Conservation (phyloP, 2,797 vertebrate genomes). For the Gambelia wislizenii region DNA sequence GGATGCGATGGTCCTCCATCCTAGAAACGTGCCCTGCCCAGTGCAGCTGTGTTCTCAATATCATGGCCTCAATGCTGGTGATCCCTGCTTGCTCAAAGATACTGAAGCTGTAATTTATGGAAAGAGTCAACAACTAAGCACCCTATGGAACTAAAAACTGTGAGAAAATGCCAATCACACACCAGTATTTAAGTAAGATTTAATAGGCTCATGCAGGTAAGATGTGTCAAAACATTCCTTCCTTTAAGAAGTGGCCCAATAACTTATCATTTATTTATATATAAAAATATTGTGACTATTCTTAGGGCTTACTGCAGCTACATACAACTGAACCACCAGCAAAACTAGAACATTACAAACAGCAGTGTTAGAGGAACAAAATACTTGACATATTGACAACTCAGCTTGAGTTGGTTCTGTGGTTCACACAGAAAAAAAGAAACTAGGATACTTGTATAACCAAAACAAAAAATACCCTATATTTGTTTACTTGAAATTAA, state of each 20-base stretch:
- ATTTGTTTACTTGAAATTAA: neutral
- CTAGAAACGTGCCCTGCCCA: too few species aligned
- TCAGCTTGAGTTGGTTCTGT: neutral
- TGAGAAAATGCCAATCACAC: neutral
- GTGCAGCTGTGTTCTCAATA: too few species aligned
- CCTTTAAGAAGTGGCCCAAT: neutral
- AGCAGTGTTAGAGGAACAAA: neutral
- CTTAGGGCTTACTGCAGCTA: neutral
- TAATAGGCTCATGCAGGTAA: neutral
- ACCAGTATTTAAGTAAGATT: neutral
- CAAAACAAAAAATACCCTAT: neutral
- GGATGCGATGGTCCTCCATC: too few species aligned
- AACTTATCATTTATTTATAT: neutral
- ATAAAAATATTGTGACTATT: neutral
- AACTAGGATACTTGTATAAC: neutral
- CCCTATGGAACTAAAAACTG: neutral
- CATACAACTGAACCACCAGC: neutral
- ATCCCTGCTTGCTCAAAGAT: too few species aligned
- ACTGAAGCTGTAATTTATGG: neutral
- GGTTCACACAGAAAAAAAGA: neutral
- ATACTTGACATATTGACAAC: neutral
- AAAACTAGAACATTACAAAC: neutral
- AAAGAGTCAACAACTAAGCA: neutral
- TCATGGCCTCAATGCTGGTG: too few species aligned
- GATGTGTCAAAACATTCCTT: neutral